Base-by-base conservation (phyloP, 2,888 invertebrate genomes). In the Yponomeuta malinellus region DNA sequence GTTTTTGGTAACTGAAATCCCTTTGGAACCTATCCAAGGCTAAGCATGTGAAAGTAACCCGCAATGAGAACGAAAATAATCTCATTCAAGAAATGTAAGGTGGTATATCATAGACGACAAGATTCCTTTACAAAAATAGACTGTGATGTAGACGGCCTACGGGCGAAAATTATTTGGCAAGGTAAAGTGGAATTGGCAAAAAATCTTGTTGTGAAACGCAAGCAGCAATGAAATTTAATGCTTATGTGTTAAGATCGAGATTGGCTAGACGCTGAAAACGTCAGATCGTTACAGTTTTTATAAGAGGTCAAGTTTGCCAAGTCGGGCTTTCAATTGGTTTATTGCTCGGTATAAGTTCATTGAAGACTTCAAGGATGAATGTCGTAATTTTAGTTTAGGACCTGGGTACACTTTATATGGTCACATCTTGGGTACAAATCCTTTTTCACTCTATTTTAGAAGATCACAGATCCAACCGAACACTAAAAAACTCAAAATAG, bases 21-120 rank as follows among this genome's bases (percentile, higher is more conserved):
- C 82, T 82, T 90, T 33, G 90, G 89, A 89, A 84, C 75, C 73
- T 73, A 76, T 83, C 89, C 88, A 89, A 79, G 76, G 76, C 76
- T 75, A 78, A 78, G 79, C 78, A 81, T 83, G 83, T 81, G 83
- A 86, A 84, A 87, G 83, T 85, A 83, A 12, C 80, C 85, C 80
- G 82, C 85, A 84, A 83, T 83, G 81, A 78, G 79, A 82, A 82
- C 87, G 80, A 86, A 88, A 90, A 90, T 90, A 90, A 80, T 15
- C 88, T 84, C 89, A 88, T 90, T 90, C 85, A 88, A 83, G 84
- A 79, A 82, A 76, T 83, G 76, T 78, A 80, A 81, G 81, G 82
- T 82, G 78, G 77, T 81, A 81, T 84, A 85, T 79, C 81, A 81
- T 80, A 84, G 85, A 83, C 79, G 83, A 78, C 33, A 29, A 31